phyloP scores from a whole-genome alignment of 2,113 vertebrate genomes.

The Paratilapia polleni region DNA sequence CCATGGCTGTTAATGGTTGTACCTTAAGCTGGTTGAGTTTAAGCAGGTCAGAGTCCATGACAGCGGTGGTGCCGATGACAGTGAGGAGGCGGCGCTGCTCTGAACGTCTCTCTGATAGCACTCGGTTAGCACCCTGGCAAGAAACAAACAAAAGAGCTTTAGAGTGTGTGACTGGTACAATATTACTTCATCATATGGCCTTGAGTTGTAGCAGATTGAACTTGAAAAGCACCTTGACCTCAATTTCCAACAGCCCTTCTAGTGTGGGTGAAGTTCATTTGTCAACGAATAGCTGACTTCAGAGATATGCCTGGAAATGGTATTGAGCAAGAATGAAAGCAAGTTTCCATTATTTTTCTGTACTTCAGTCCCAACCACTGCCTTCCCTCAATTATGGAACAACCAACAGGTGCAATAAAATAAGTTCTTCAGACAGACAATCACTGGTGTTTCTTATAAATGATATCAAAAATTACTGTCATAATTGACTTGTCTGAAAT shows the following conservation, averaged over 20 bases:
- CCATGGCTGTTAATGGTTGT: not conserved
- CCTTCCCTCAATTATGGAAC: not conserved
- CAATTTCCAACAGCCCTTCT: not conserved
- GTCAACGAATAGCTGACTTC: not conserved
- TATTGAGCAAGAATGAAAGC: not conserved
- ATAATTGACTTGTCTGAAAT: not conserved
- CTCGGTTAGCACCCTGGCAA: slow-evolving; percentile 85
- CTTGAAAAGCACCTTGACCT: not conserved
- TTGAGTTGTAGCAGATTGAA: not conserved
- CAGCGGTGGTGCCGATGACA: slow-evolving; percentile 87
- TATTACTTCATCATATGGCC: slow-evolving; percentile 5
- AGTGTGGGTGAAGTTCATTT: not conserved
- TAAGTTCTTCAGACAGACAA: not conserved
- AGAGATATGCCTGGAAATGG: not conserved
- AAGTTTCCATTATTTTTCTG: not conserved
- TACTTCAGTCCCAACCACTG: not conserved
- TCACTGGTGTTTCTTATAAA: not conserved
- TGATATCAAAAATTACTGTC: not conserved
- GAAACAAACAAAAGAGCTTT: not conserved
- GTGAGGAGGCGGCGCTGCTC: slow-evolving; percentile 92
- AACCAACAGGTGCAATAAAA: not conserved
- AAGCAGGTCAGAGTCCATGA: slow-evolving; percentile 91
- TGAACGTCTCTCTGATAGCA: slow-evolving; percentile 89
- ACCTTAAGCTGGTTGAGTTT: slow-evolving; percentile 97
- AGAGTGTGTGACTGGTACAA: not conserved